These are phyloP conservation scores for Telmatochromis sp. DNA, from an alignment of 2,113 vertebrate species.

Conservation along the genomic window DNA sequence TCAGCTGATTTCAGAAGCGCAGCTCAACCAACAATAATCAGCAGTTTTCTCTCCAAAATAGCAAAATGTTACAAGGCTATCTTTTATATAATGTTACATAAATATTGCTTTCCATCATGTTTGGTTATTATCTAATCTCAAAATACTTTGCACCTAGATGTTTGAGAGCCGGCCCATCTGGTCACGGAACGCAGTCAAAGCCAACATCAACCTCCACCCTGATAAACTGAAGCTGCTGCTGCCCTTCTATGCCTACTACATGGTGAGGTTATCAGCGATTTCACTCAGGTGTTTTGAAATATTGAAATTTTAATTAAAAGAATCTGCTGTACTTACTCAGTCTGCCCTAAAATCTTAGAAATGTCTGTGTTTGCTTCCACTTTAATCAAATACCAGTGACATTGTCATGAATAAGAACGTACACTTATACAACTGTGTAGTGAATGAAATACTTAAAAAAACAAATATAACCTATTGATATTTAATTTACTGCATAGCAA, in stretches of 20 bases:
- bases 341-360: not conserved
- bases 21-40: not conserved
- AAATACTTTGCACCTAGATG: slow-evolving; percentile 68
- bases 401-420: not conserved
- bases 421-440: not conserved
- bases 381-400: not conserved
- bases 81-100: not conserved
- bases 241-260: slow-evolving; percentile 87
- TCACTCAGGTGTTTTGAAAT: not conserved
- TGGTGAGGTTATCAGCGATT: slow-evolving; percentile 70
- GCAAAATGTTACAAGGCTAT: not conserved
- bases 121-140: slow-evolving; percentile 42
- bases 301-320: not conserved
- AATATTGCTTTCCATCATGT: not conserved
- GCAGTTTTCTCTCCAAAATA: not conserved
- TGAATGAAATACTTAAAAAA: not conserved
- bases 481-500: not conserved
- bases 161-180: slow-evolving; percentile 87
- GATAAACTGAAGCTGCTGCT: slow-evolving; percentile 93
- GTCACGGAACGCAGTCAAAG: slow-evolving; percentile 90
- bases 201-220: slow-evolving; percentile 85
- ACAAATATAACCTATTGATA: not conserved
- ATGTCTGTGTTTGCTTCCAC: not conserved
- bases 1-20: not conserved
- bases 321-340: not conserved